Base-by-base conservation (phyloP, 2,113 vertebrate genomes). In the Pipa parva region DNA sequence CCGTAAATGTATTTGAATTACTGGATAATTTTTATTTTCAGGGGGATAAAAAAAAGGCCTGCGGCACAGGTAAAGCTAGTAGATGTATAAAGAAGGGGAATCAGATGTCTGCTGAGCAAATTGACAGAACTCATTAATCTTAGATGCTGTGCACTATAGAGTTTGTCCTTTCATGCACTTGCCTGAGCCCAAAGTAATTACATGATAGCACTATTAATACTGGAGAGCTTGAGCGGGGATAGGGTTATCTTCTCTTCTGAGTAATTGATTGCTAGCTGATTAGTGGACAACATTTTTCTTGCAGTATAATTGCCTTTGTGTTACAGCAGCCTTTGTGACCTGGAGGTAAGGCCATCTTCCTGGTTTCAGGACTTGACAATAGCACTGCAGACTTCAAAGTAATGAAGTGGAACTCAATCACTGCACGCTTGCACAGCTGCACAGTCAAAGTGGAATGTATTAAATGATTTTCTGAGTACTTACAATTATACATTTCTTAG, bases 91-190 rank as follows among this genome's bases (percentile, higher is more conserved):
- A 85, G 79, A 82, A 81, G 79, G 77, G 82, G 86, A 90, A 87
- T 90, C 89, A 89, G 87, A 79, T 84, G 84, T 91, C 85, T 84
- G 79, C 85, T 85, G 84, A 83, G 86, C 84, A 88, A 87, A 88
- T 85, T 88, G 89, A 90, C 88, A 88, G 88, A 89, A 84, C 86
- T 90, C 89, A 91, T 91, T 90, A 90, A 91, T 91, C 89, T 90
- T 87, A 73, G 72, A 83, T 72, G 83, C 81, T 75, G 81, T 70
- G 75, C 80, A 74, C 83, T 89, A 81, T 79, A 76, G 74, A 84
- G 76, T 80, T 83, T 87, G 87, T 90, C 85, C 88, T 88, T 87
- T 84, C 80, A 74, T 80, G 86, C 88, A 90, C 88, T 88, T 90
- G 88, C 80, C 80, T 76, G 79, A 85, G 88, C 84, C 81, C 79